Percentiles rank a stretch among this genome's conserved stretches.
These are phyloP conservation scores for Crax fasciolata DNA, from an alignment of 2,797 vertebrate genomes.

Conservation along the genomic window DNA sequence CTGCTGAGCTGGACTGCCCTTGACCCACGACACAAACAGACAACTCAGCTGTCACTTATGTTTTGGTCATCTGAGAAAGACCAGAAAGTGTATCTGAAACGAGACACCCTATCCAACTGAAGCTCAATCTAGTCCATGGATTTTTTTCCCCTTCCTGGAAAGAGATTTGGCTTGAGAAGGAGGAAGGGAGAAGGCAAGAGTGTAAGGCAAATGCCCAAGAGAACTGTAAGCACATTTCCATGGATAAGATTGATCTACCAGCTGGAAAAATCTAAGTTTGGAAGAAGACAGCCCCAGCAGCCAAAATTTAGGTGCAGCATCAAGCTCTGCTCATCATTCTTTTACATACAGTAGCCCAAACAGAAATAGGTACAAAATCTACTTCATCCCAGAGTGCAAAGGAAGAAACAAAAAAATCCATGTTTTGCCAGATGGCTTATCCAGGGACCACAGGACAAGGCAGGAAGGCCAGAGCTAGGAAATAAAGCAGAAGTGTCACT, in stretches of 20 bases:
- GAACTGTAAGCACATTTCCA: slow-evolving; percentile 43
- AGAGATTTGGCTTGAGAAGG: slow-evolving; percentile 43
- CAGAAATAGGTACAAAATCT: neutral
- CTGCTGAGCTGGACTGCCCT: slow-evolving; percentile 62
- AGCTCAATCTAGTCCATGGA: slow-evolving; percentile 11
- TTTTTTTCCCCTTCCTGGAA: slow-evolving; percentile 50
- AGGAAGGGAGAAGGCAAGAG: slow-evolving; percentile 37
- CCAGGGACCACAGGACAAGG: neutral
- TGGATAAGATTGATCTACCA: slow-evolving; percentile 37
- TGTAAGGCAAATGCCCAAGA: slow-evolving; percentile 40
- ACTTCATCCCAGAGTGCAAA: neutral
- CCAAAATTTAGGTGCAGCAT: neutral
- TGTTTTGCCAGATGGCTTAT: slow-evolving; percentile 37
- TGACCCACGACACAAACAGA: slow-evolving; percentile 53
- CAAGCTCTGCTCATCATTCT: neutral
- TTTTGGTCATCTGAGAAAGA: slow-evolving; percentile 65
- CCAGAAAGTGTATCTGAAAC: slow-evolving; percentile 46
- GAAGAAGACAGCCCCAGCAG: neutral
- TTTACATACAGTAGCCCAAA: neutral
- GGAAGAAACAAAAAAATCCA: neutral
- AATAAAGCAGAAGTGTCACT: neutral
- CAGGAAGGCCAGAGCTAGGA: slow-evolving; percentile 50
- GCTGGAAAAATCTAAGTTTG: slow-evolving; percentile 34
- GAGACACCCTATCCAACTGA: slow-evolving; percentile 46
- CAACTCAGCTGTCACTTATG: slow-evolving; percentile 61